Evolutionary conservation across 1,140 invertebrate species (phyloP).

Genomic region (Bathynomus jamesi): DNA sequence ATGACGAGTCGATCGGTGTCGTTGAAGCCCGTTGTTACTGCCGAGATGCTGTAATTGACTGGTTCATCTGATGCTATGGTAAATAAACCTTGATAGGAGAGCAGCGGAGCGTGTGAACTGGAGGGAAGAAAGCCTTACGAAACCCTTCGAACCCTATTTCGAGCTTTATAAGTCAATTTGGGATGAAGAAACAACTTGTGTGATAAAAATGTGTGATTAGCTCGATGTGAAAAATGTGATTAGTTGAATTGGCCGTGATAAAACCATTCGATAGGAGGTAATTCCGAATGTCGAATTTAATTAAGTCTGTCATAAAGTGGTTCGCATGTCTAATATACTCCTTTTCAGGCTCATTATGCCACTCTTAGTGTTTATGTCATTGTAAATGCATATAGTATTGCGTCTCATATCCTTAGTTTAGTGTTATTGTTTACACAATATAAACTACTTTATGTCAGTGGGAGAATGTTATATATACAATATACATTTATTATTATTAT

Average conservation of each 20-base stretch:
- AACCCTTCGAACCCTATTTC: slow-evolving; percentile 1
- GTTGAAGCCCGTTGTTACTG: not conserved
- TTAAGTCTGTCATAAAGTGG: no score
- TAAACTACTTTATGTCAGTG: no score
- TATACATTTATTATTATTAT: no score
- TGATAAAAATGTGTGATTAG: slow-evolving; percentile 1
- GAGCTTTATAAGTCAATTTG: slow-evolving; percentile 2
- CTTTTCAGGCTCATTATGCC: no score
- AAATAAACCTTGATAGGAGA: slow-evolving; percentile 19
- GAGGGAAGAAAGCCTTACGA: slow-evolving; percentile 19
- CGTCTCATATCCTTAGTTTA: no score
- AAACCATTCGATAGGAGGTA: not conserved
- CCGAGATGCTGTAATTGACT: slow-evolving; percentile 24
- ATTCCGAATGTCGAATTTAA: no score
- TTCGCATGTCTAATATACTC: no score
- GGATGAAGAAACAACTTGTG: slow-evolving; percentile 5
- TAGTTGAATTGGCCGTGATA: not conserved
- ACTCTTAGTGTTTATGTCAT: no score
- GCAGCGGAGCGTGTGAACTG: slow-evolving; percentile 8
- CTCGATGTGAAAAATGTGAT: not conserved
- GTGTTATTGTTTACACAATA: no score
- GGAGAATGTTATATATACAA: no score
- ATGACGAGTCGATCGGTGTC: not conserved
- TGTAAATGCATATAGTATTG: no score
- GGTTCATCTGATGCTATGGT: slow-evolving; percentile 30